Base-by-base conservation (phyloP, 2,113 vertebrate species). In the Burhinus bistriatus region DNA sequence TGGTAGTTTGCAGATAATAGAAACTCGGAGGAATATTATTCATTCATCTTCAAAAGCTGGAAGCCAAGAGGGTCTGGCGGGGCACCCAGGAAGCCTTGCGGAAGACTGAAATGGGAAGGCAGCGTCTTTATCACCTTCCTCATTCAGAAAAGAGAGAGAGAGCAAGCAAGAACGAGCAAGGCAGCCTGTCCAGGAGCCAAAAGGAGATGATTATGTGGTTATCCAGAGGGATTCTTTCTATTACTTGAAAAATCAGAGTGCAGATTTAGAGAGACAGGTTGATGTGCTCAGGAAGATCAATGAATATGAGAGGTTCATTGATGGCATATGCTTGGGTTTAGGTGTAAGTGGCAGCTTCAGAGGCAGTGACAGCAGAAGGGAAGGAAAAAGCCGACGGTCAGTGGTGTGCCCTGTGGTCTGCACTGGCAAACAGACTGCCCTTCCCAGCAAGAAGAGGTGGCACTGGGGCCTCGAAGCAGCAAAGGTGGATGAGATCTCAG, bases 201-300 rank as follows among this genome's bases (percentile, higher is more conserved):
- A 90, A 94, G 89, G 69, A 96, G 90, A 94, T 87, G 94, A 96
- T 96, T 94, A 97, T 93, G 91, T 95, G 95, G 96, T 96, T 95
- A 97, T 96, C 95, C 94, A 94, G 95, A 91, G 95, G 93, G 94
- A 95, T 95, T 96, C 89, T 93, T 97, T 96, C 96, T 92, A 95
- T 95, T 96, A 95, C 96, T 96, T 95, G 96, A 97, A 95, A 96
- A 97, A 96, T 95, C 97, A 97, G 96, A 92, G 86, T 3, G 9
- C 94, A 97, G 96, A 97, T 97, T 96, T 89, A 95, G 92, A 95
- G 92, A 96, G 94, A 97, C 95, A 95, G 96, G 92, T 93, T 95
- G 97, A 95, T 95, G 94, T 97, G 92, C 89, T 94, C 65, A 26
- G 94, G 83, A 95, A 95, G 97, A 95, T 96, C 96, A 96, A 96